Evolutionary conservation across 2,797 vertebrate genomes (phyloP), one percentile per base, ranked within the genome.

Genomic region (Sitta carolinensis): DNA sequence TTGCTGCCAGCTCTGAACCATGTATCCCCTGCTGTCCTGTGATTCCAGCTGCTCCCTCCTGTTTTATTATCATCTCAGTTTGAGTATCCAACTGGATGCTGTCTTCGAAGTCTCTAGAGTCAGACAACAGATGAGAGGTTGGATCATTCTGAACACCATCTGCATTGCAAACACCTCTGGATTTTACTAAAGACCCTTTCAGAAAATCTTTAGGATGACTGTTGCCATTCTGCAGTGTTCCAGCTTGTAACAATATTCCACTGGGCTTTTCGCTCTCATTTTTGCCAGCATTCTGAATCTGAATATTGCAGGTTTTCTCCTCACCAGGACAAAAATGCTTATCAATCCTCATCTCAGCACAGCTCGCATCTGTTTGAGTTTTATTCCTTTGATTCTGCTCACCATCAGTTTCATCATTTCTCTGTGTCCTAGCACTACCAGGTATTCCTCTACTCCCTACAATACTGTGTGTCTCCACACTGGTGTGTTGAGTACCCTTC

Each of bases 11-110:
- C 27, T 59, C 90, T 75, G 55, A 77, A 50, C 88, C 61, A 77
- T 89, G 63, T n/a, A 61, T 84, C 87, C 55, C 89, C 83, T 81
- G 85, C 50, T 87, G 69, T 85, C 69, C 90, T 73, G 67, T 40
- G 59, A 83, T 91, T 97, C 89, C 94, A 87, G 75, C 58, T 93
- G 84, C 68, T 96, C 92, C 88, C 48, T 97, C 97, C 50, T 99
- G 98, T 89, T 98, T 97, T 79, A 99, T 98, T 76, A 99, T 98
- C 97, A 97, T 98, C 87, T 99, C 99, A 19, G 98, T 99, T 93
- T 99, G 99, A 89, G 98, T 99, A 97, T 99, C 99, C 93, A 99
- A 94, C 93, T 98, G 98, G 91, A 99, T 99, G 96, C 99, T 99
- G 91, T 99, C 98, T 69, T 98, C 98, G 94, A 99, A 99, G 84